phyloP scores from a whole-genome alignment of 2,113 vertebrate genomes.

The Gobius niger region DNA sequence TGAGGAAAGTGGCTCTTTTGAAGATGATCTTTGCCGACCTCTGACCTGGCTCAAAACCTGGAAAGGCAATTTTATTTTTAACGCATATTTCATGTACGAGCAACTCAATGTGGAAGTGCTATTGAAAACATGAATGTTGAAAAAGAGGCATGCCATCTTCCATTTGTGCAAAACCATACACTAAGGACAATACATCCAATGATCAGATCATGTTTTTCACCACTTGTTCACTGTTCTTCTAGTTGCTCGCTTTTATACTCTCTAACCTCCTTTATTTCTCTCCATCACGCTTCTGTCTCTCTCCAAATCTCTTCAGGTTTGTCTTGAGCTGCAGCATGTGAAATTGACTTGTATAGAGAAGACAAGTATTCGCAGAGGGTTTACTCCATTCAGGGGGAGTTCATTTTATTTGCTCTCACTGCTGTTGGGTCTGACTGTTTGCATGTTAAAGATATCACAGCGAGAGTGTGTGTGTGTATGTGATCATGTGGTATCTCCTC shows the following conservation, averaged over 20 bases:
- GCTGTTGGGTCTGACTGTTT: constrained; percentile 61
- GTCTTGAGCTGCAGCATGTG: constrained; percentile 63
- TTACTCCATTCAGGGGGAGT: constrained; percentile 73
- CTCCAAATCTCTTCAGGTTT: constrained; percentile 67
- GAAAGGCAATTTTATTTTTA: no score
- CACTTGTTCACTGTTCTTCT: constrained; percentile 53
- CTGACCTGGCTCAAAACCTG: no score
- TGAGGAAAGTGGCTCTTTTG: no score
- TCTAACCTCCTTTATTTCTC: constrained; percentile 28
- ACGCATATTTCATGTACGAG: no score
- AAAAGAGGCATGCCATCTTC: no score
- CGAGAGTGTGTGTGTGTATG: constrained; percentile 8
- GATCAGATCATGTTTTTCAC: constrained; percentile 30
- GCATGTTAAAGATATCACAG: constrained; percentile 65
- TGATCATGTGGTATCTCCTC: constrained; percentile 48
- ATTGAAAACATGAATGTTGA: no score
- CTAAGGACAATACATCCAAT: no score
- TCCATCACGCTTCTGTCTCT: constrained; percentile 28
- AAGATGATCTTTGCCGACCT: no score
- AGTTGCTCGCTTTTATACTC: constrained; percentile 54
- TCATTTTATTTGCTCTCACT: constrained; percentile 64
- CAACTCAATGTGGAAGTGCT: no score
- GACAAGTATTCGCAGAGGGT: constrained; percentile 70
- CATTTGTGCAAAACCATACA: no score
- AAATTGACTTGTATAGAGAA: constrained; percentile 72